These are phyloP conservation scores for Drosophila sp. DNA, from an alignment of 1,140 invertebrate species.

Conservation along the genomic window DNA sequence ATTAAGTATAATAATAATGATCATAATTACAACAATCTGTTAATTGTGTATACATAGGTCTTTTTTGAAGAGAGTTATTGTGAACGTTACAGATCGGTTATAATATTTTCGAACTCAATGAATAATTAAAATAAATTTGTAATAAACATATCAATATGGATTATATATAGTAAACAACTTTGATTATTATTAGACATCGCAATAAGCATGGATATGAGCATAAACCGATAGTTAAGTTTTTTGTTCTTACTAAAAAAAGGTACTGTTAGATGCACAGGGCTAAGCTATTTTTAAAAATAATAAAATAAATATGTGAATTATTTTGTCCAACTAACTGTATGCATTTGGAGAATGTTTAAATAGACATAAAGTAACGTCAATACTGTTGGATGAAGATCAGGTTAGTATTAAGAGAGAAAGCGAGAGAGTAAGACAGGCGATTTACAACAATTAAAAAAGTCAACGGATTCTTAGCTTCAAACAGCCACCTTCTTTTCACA, in stretches of 20 bases:
- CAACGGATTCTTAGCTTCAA: conserved; percentile 6
- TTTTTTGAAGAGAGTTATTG: too few relatives aligned
- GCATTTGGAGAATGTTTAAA: conserved; percentile 12
- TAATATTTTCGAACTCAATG: too few relatives aligned
- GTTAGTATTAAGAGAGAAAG: conserved; percentile 7
- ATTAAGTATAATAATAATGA: too few relatives aligned
- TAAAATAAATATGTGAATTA: not conserved
- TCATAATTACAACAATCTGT: too few relatives aligned
- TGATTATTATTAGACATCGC: conserved; percentile 9
- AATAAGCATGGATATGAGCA: not conserved
- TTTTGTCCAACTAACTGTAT: not conserved
- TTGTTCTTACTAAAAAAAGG: too few relatives aligned
- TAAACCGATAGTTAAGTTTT: too few relatives aligned
- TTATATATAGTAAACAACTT: not conserved
- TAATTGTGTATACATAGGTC: too few relatives aligned
- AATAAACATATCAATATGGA: not conserved
- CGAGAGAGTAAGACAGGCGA: conserved; percentile 11
- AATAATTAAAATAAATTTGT: too few relatives aligned
- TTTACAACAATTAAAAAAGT: conserved; percentile 18
- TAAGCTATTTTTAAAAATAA: not conserved
- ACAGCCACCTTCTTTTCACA: not conserved
- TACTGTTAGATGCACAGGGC: too few relatives aligned
- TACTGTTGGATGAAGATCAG: conserved; percentile 4
- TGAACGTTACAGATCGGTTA: too few relatives aligned
- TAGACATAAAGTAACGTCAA: conserved; percentile 19